Percentiles rank a stretch among this genome's conserved stretches.
These are phyloP conservation scores for Spilosoma lubricipeda DNA, from an alignment of 2,888 invertebrate genomes.

Conservation along the genomic window DNA sequence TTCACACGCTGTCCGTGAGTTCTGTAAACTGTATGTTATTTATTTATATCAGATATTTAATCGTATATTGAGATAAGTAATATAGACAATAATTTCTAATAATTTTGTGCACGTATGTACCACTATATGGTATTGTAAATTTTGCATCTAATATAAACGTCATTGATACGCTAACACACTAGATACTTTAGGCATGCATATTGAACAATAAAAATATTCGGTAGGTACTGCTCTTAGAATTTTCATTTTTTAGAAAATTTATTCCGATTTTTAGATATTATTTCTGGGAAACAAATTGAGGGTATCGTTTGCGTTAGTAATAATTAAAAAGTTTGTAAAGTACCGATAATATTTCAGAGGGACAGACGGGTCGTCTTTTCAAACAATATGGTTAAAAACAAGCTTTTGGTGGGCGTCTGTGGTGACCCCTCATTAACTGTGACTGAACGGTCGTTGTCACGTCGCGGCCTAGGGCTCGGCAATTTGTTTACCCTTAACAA, in stretches of 20 bases:
- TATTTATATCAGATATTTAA: neutral
- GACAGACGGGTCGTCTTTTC: conserved; percentile 52
- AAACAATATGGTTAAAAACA: conserved; percentile 64
- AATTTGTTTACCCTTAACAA: conserved; percentile 75
- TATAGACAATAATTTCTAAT: too few relatives aligned
- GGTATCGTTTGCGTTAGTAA: conserved; percentile 37
- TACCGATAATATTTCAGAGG: conserved; percentile 60
- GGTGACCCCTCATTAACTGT: conserved; percentile 75
- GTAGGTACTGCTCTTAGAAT: neutral
- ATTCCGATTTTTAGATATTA: neutral
- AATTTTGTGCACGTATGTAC: too few relatives aligned
- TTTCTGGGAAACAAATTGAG: conserved; percentile 22
- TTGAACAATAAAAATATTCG: neutral
- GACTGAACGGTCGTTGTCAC: conserved; percentile 76
- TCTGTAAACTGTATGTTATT: neutral
- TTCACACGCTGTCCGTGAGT: neutral
- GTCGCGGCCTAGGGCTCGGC: conserved; percentile 65
- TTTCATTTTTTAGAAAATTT: neutral
- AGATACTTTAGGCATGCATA: neutral
- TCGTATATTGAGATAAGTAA: too few relatives aligned
- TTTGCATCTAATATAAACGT: neutral
- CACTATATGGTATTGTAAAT: neutral
- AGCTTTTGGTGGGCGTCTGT: conserved; percentile 52
- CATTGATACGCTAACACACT: neutral
- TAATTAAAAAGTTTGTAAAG: conserved; percentile 61